Conservation (phyloP, 2,888 invertebrate species). For the Pegoplata infirma region DNA sequence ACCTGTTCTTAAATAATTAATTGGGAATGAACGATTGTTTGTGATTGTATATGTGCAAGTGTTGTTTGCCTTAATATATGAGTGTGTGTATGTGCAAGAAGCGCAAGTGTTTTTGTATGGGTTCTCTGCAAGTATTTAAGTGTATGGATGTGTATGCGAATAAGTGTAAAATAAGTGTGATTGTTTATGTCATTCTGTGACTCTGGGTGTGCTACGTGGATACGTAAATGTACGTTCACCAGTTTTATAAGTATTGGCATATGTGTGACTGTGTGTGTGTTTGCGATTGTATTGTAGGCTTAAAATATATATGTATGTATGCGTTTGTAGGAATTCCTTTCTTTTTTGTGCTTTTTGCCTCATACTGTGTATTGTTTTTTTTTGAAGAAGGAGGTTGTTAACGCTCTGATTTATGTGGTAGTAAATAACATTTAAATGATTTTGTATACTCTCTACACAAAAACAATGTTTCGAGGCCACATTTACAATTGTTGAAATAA, state of each 20-base stretch:
- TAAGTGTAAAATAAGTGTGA: conserved; percentile 5
- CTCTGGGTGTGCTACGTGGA: background rate
- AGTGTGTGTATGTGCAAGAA: background rate
- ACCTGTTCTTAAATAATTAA: too few species aligned
- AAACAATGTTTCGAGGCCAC: conserved; percentile 23
- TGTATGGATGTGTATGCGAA: background rate
- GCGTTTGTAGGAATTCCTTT: too few species aligned
- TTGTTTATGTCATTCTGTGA: conserved; percentile 10
- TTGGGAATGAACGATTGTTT: background rate
- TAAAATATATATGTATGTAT: background rate
- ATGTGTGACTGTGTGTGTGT: background rate
- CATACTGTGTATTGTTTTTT: background rate
- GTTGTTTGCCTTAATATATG: background rate
- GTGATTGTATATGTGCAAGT: background rate
- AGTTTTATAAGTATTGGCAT: background rate
- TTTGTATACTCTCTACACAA: conserved; percentile 10
- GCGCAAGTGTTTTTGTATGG: background rate
- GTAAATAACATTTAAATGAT: conserved; percentile 39
- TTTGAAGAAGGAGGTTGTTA: conserved; percentile 13
- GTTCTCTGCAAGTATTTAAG: background rate
- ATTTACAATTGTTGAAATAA: conserved; percentile 34
- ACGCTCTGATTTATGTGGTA: conserved; percentile 40
- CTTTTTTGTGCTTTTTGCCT: background rate
- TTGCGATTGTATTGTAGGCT: too few species aligned
- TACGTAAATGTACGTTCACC: background rate